phyloP scores from a whole-genome alignment of 2,888 invertebrate genomes.

The Nomada ferruginata region DNA sequence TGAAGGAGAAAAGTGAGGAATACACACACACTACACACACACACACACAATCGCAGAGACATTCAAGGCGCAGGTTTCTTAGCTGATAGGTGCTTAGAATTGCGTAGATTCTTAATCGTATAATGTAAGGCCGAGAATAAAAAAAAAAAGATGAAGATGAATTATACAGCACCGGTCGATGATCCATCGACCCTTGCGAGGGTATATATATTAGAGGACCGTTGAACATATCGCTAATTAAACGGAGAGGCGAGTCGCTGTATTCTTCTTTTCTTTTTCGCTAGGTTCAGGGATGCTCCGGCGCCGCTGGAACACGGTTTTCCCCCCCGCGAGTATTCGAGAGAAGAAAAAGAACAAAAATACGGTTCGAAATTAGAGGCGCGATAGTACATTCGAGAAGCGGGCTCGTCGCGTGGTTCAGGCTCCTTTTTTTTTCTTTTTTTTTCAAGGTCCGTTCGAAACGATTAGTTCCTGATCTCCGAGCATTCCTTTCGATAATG shows the following conservation, averaged over 20 bases:
- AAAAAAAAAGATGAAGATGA: not conserved
- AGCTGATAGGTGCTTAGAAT: slow-evolving; percentile 76
- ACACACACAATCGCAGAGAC: slow-evolving; percentile 32
- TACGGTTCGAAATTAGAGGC: not conserved
- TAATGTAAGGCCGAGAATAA: slow-evolving; percentile 62
- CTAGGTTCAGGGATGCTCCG: slow-evolving; percentile 4
- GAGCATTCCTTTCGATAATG: slow-evolving; percentile 67
- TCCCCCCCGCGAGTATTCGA: too few species aligned
- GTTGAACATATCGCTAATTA: slow-evolving; percentile 82
- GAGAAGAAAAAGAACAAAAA: too few species aligned
- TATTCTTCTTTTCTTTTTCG: slow-evolving; percentile 8
- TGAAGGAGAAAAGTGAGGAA: too few species aligned
- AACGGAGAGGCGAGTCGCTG: slow-evolving; percentile 14
- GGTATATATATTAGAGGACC: slow-evolving; percentile 52
- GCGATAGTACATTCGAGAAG: not conserved
- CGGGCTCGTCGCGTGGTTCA: slow-evolving; percentile 19
- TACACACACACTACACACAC: slow-evolving; percentile 24
- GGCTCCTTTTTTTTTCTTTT: slow-evolving; percentile 25
- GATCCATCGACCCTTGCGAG: slow-evolving; percentile 3
- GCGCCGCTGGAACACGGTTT: not conserved
- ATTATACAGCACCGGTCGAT: not conserved
- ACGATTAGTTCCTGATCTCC: slow-evolving; percentile 71
- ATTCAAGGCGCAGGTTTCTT: slow-evolving; percentile 67
- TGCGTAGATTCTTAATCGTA: slow-evolving; percentile 75
- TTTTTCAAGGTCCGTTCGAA: slow-evolving; percentile 39